These are phyloP conservation scores for Nannoperca obscura DNA, from an alignment of 2,797 vertebrate genomes.

Conservation along the genomic window DNA sequence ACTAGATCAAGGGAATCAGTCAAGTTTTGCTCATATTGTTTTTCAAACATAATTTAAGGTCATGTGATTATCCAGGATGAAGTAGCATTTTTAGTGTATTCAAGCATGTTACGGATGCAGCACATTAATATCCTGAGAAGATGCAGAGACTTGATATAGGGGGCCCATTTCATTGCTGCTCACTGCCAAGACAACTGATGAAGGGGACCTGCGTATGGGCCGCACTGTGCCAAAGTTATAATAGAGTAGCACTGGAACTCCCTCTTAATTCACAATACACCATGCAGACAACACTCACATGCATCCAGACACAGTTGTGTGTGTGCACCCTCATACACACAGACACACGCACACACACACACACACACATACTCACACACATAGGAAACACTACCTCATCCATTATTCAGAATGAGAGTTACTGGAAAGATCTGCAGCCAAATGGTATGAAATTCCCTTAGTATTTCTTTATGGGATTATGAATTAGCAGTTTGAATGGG, in stretches of 20 bases:
- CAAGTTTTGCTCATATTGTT: constrained; percentile 12
- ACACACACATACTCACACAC: constrained; percentile 12
- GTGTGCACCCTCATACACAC: neutral
- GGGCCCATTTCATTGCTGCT: constrained; percentile 52
- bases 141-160: constrained; percentile 51
- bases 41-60: constrained; percentile 16
- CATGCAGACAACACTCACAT: constrained; percentile 52
- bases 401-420: constrained; percentile 73
- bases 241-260: constrained; percentile 73
- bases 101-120: constrained; percentile 52
- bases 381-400: constrained; percentile 48
- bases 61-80: constrained; percentile 34
- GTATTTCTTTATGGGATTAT: constrained; percentile 84
- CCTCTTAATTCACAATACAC: constrained; percentile 64
- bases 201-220: constrained; percentile 73
- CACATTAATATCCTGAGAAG: constrained; percentile 55
- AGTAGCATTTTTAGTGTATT: constrained; percentile 56
- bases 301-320: constrained; percentile 22
- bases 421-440: constrained; percentile 71
- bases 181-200: constrained; percentile 76
- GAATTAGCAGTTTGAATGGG: constrained; percentile 84
- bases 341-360: neutral
- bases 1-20: constrained; percentile 1
- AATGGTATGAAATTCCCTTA: constrained; percentile 79
- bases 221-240: constrained; percentile 77